phyloP scores from a whole-genome alignment of 2,888 invertebrate species.

The Zonitis immaculata region DNA sequence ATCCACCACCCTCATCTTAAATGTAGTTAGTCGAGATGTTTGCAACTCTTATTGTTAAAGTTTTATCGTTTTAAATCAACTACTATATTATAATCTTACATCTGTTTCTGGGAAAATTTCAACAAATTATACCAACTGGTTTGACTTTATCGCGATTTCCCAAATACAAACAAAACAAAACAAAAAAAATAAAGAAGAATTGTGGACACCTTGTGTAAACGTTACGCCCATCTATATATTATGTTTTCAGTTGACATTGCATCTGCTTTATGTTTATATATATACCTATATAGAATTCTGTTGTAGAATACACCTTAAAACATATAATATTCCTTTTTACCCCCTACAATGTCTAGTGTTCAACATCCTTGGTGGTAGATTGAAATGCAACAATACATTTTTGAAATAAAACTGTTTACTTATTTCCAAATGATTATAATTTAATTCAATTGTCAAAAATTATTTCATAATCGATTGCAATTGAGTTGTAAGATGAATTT shows the following conservation, averaged over 20 bases:
- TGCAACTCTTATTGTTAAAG: too few species aligned
- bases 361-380: constrained; percentile 39
- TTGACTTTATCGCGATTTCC: constrained; percentile 30
- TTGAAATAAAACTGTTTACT: neutral
- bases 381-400: constrained; percentile 17
- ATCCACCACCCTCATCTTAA: too few species aligned
- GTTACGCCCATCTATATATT: constrained; percentile 36
- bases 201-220: constrained; percentile 31
- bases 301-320: too few species aligned
- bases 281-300: too few species aligned
- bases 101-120: constrained; percentile 9
- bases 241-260: constrained; percentile 32
- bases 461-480: neutral
- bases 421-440: too few species aligned
- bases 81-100: too few species aligned
- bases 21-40: too few species aligned
- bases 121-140: constrained; percentile 18
- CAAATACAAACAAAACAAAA: too few species aligned
- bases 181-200: constrained; percentile 14
- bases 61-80: constrained; percentile 8
- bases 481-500: neutral
- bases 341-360: constrained; percentile 40
- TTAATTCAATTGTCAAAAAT: neutral
- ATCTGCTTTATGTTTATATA: too few species aligned
- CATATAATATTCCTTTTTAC: constrained; percentile 46